phyloP scores from a whole-genome alignment of 1,140 invertebrate species.

The Manduca sexta region DNA sequence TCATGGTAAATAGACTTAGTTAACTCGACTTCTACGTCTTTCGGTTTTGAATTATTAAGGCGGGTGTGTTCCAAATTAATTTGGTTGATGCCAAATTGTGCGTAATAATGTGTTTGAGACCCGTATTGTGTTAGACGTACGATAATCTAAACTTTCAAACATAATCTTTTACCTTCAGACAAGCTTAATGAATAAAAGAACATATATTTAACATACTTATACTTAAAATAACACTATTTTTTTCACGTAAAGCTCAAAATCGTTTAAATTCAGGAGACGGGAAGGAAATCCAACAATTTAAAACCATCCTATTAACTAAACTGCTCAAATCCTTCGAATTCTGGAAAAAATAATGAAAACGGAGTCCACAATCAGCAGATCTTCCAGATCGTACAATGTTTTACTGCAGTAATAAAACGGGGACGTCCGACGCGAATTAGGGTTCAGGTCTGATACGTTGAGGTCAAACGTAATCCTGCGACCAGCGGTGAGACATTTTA shows the following conservation, averaged over 20 bases:
- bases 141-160: too few relatives aligned
- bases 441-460: slow-evolving; percentile 20
- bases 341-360: too few relatives aligned
- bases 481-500: slow-evolving; percentile 9
- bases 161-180: too few relatives aligned
- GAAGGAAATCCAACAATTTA: too few relatives aligned
- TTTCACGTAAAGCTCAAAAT: too few relatives aligned
- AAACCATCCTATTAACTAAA: too few relatives aligned
- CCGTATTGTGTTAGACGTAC: background rate
- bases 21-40: background rate
- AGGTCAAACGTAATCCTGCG: slow-evolving; percentile 13
- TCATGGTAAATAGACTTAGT: slow-evolving; percentile 1
- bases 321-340: too few relatives aligned
- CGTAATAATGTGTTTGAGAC: background rate
- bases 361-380: too few relatives aligned
- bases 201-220: too few relatives aligned
- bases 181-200: too few relatives aligned
- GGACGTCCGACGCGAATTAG: slow-evolving; percentile 21
- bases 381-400: slow-evolving; percentile 20
- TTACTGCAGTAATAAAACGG: slow-evolving; percentile 33
- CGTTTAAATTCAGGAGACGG: too few relatives aligned
- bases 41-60: background rate
- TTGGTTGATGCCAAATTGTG: background rate
- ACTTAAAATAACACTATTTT: too few relatives aligned
- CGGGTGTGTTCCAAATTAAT: background rate